phyloP scores from a whole-genome alignment of 2,113 vertebrate genomes.

The Tragelaphus buxtoni region DNA sequence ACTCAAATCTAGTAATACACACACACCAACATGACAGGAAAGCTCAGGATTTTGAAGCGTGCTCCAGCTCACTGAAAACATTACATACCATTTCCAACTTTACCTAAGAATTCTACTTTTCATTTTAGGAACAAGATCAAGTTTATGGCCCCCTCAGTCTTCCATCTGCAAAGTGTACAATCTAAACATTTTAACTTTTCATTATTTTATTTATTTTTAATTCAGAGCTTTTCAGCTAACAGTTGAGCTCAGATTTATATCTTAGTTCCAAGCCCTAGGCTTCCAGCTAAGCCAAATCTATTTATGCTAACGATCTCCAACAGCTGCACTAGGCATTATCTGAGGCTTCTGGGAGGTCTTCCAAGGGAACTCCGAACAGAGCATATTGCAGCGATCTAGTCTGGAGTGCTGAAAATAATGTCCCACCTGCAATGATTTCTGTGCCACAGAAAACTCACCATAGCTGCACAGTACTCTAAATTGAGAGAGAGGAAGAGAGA shows the following conservation, averaged over 20 bases:
- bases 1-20: not conserved
- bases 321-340: constrained; percentile 52
- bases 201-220: constrained; percentile 30
- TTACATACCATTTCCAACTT: not conserved
- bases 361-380: constrained; percentile 51
- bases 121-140: not conserved
- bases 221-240: not conserved
- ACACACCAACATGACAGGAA: not conserved
- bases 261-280: constrained; percentile 5
- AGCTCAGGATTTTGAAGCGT: not conserved
- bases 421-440: constrained; percentile 51
- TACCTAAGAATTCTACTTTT: not conserved
- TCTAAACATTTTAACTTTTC: not conserved
- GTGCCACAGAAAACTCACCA: not conserved
- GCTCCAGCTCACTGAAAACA: not conserved
- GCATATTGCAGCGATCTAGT: constrained; percentile 50
- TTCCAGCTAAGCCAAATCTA: constrained; percentile 53
- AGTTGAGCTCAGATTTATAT: not conserved
- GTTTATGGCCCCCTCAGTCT: not conserved
- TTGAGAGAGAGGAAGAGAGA: not conserved
- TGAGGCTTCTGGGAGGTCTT: constrained; percentile 50
- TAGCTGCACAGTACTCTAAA: not conserved
- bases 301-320: constrained; percentile 47
- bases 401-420: constrained; percentile 51
- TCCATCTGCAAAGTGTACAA: not conserved